phyloP scores from a whole-genome alignment of 2,113 vertebrate species.

The Candoia aspera region DNA sequence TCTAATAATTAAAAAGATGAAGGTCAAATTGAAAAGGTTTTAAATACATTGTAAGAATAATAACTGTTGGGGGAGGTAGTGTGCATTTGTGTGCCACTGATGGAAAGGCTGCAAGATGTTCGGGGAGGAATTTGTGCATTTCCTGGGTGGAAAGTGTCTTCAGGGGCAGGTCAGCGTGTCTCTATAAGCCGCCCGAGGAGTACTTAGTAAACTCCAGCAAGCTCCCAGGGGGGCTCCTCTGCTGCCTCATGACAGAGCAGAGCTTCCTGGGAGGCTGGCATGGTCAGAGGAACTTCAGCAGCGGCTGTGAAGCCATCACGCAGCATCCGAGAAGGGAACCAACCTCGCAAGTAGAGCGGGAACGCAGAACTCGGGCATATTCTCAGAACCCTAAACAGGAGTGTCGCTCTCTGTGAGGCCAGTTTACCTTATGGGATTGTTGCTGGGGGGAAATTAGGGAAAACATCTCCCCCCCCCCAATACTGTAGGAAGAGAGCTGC shows the following conservation, averaged over 20 bases:
- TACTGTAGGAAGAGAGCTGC: no score
- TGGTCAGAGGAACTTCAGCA: not conserved
- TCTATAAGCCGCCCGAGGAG: not conserved
- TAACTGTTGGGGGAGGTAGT: not conserved
- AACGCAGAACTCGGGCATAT: no score
- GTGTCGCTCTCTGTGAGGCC: no score
- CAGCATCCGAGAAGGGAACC: no score
- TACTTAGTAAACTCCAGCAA: not conserved
- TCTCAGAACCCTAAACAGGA: no score
- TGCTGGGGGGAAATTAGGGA: no score
- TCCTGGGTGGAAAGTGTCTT: not conserved
- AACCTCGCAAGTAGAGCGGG: no score
- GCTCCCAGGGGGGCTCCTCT: no score
- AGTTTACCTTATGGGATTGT: no score
- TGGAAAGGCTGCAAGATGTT: not conserved
- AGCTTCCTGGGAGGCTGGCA: no score
- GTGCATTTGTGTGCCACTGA: not conserved
- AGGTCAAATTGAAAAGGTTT: not conserved
- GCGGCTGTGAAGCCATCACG: not conserved
- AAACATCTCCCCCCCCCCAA: no score
- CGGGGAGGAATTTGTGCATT: not conserved
- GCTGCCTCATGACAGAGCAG: not conserved
- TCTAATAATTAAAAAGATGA: not conserved
- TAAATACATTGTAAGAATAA: not conserved
- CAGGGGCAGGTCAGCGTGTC: not conserved